A percentile compares a stretch with the other conserved stretches of the same genome.
These are phyloP conservation scores for Chrysomallon squamiferum DNA, from an alignment of 1,140 invertebrate genomes.

Conservation along the genomic window DNA sequence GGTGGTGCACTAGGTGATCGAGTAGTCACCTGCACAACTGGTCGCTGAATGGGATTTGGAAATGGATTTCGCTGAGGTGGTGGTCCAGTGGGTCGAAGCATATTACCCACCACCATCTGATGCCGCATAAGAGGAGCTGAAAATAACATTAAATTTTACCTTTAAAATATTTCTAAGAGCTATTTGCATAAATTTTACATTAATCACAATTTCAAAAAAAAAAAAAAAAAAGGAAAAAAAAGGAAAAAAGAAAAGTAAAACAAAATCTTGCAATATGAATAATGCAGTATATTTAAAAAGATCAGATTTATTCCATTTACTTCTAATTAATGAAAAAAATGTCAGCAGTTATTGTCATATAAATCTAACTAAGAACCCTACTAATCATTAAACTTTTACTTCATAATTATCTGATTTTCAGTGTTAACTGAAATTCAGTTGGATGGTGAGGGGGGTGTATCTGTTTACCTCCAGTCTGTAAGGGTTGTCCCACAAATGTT, in stretches of 20 bases:
- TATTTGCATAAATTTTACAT: background rate
- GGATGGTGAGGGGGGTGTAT: too few relatives aligned
- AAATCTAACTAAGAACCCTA: too few relatives aligned
- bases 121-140: slow-evolving; percentile 33
- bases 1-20: background rate
- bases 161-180: background rate
- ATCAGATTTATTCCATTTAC: too few relatives aligned
- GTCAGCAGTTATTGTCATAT: too few relatives aligned
- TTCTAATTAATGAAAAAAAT: too few relatives aligned
- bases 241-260: background rate
- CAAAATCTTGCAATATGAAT: background rate
- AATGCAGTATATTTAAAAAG: too few relatives aligned
- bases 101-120: slow-evolving; percentile 41
- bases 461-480: slow-evolving; percentile 26
- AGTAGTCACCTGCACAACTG: slow-evolving; percentile 15
- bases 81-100: slow-evolving; percentile 24
- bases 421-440: too few relatives aligned
- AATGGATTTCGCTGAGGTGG: slow-evolving; percentile 29
- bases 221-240: background rate
- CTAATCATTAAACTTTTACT: too few relatives aligned
- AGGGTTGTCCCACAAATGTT: slow-evolving; percentile 24
- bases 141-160: background rate
- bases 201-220: background rate
- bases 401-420: too few relatives aligned
- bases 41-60: slow-evolving; percentile 49